These are phyloP conservation scores for Brachyptera putata DNA, from an alignment of 2,888 invertebrate species.

Conservation along the genomic window DNA sequence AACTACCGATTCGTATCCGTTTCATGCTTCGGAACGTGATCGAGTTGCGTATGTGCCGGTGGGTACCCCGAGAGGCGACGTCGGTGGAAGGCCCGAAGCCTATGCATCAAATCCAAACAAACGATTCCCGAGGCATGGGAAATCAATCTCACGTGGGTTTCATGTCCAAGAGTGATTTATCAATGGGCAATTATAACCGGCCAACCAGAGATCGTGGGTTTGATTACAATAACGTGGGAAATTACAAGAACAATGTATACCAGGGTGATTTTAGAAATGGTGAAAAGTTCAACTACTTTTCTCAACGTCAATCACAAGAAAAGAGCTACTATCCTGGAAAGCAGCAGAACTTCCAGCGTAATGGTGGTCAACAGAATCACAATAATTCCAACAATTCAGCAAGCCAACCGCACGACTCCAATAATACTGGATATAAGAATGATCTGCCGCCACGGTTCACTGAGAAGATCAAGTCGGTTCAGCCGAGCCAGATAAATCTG, in stretches of 20 bases:
- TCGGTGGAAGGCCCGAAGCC: conserved; percentile 90
- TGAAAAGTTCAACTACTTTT: conserved; percentile 9
- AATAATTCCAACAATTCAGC: conserved; percentile 35
- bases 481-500: conserved; percentile 56
- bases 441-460: conserved; percentile 74
- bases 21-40: conserved; percentile 97
- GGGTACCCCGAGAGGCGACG: conserved; percentile 86
- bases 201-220: conserved; percentile 28
- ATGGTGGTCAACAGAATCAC: conserved; percentile 43
- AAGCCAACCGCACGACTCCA: conserved; percentile 42
- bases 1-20: conserved; percentile 87
- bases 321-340: conserved; percentile 8
- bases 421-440: conserved; percentile 48
- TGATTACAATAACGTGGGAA: conserved; percentile 25
- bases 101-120: conserved; percentile 63
- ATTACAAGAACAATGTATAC: conserved; percentile 14
- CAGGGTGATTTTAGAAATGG: neutral
- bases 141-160: neutral
- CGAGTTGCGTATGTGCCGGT: conserved; percentile 85
- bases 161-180: neutral
- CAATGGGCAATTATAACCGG: neutral
- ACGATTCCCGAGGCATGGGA: conserved; percentile 8
- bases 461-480: conserved; percentile 66
- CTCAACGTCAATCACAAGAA: neutral
- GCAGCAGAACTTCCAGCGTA: conserved; percentile 35